A percentile compares a stretch with the other conserved stretches of the same genome.
phyloP scores from a whole-genome alignment of 2,113 vertebrate genomes.

The Mastomys coucha region DNA sequence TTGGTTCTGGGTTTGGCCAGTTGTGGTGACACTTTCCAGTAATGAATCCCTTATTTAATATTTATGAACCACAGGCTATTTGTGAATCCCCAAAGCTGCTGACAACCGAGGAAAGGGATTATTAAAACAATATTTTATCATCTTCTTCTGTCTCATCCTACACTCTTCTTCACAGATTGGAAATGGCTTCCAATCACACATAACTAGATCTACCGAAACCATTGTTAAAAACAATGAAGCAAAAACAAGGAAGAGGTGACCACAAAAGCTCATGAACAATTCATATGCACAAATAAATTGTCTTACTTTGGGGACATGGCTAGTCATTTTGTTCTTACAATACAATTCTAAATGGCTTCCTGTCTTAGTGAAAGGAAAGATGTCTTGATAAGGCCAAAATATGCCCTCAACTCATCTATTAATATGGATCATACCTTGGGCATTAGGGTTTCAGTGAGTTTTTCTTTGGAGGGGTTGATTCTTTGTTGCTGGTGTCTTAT shows the following conservation, averaged over 20 bases:
- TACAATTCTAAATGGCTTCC: constrained; percentile 19
- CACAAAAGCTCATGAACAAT: constrained; percentile 62
- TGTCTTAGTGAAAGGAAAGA: constrained; percentile 52
- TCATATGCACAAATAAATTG: constrained; percentile 35
- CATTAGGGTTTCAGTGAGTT: not conserved
- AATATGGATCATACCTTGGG: not conserved
- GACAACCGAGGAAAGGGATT: constrained; percentile 68
- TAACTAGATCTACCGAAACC: constrained; percentile 53
- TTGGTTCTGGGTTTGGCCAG: constrained; percentile 71
- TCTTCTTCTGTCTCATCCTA: constrained; percentile 60
- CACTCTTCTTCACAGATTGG: constrained; percentile 50
- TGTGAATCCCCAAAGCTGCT: constrained; percentile 75
- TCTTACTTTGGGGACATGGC: constrained; percentile 19
- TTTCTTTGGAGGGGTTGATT: not conserved
- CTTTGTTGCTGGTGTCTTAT: not conserved
- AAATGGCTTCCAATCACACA: constrained; percentile 48
- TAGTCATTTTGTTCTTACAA: not conserved
- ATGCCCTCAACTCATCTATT: not conserved
- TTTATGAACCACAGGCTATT: constrained; percentile 81
- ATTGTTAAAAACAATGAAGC: constrained; percentile 47
- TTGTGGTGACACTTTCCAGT: constrained; percentile 63
- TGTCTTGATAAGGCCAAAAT: not conserved
- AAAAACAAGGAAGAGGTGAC: constrained; percentile 34
- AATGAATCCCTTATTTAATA: constrained; percentile 80
- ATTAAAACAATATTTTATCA: constrained; percentile 79